phyloP scores from a whole-genome alignment of 1,140 invertebrate genomes.

The Portunus trituberculatus region DNA sequence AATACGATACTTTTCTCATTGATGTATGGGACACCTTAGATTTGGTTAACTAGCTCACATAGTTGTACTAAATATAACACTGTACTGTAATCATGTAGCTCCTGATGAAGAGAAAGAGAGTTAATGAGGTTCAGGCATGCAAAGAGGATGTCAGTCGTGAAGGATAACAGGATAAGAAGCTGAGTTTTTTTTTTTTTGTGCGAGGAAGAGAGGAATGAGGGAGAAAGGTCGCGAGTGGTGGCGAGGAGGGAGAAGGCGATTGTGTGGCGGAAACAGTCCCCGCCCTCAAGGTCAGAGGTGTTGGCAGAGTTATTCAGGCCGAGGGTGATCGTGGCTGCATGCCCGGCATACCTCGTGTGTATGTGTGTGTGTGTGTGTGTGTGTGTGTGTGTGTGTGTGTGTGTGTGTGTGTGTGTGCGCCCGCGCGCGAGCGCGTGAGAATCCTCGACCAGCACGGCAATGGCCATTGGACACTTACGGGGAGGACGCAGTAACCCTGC shows the following conservation, averaged over 20 bases:
- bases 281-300: background rate
- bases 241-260: background rate
- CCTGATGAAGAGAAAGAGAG: too few relatives aligned
- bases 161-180: background rate
- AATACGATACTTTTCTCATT: too few relatives aligned
- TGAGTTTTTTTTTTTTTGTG: background rate
- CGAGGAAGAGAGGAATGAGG: background rate
- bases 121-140: background rate
- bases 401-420: background rate
- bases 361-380: conserved; percentile 52
- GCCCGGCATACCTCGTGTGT: background rate
- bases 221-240: background rate
- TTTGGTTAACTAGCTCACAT: too few relatives aligned
- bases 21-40: too few relatives aligned
- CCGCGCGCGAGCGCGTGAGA: too few relatives aligned
- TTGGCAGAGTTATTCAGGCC: conserved; percentile 13
- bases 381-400: background rate
- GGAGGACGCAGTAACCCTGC: background rate
- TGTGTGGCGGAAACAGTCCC: conserved; percentile 20
- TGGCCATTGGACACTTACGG: too few relatives aligned
- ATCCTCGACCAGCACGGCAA: too few relatives aligned
- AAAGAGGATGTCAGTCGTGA: background rate
- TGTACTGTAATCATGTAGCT: too few relatives aligned
- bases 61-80: too few relatives aligned
- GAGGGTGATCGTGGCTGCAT: background rate